Evolutionary conservation across 2,113 vertebrate genomes (phyloP).

Genomic region (Callipepla californica): DNA sequence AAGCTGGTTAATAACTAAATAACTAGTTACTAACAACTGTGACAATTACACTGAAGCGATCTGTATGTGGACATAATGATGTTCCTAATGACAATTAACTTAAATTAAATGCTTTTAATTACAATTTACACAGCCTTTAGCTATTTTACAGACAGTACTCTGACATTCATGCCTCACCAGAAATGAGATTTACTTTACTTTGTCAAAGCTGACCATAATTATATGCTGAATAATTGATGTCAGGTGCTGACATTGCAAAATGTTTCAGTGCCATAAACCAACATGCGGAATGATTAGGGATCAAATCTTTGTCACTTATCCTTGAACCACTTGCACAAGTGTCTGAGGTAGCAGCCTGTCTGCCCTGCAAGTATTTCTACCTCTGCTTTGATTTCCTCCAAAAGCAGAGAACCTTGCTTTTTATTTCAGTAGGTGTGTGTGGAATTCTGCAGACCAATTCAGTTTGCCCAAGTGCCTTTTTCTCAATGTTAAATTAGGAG

Average conservation of each 20-base stretch:
- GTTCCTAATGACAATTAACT: constrained; percentile 81
- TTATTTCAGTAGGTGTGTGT: background rate
- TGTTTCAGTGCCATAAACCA: background rate
- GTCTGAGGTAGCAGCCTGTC: background rate
- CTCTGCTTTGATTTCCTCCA: background rate
- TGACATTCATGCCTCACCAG: constrained; percentile 59
- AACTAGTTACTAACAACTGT: constrained; percentile 71
- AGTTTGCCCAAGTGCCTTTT: background rate
- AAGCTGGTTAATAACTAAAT: constrained; percentile 13
- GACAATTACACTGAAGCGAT: constrained; percentile 61
- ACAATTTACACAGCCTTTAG: constrained; percentile 70
- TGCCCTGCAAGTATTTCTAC: background rate
- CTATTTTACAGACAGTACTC: constrained; percentile 54
- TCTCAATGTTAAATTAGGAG: background rate
- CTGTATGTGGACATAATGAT: constrained; percentile 39
- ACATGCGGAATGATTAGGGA: background rate
- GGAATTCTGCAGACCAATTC: background rate
- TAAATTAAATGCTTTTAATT: constrained; percentile 81
- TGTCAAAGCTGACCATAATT: constrained; percentile 68
- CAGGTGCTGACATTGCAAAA: constrained; percentile 21
- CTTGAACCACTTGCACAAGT: background rate
- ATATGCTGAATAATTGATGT: constrained; percentile 42
- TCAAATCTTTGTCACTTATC: background rate
- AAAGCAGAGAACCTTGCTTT: background rate
- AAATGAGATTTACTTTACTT: constrained; percentile 71